Evolutionary conservation across 2,888 invertebrate genomes (phyloP).

Genomic region (Cataglyphis cursor): DNA sequence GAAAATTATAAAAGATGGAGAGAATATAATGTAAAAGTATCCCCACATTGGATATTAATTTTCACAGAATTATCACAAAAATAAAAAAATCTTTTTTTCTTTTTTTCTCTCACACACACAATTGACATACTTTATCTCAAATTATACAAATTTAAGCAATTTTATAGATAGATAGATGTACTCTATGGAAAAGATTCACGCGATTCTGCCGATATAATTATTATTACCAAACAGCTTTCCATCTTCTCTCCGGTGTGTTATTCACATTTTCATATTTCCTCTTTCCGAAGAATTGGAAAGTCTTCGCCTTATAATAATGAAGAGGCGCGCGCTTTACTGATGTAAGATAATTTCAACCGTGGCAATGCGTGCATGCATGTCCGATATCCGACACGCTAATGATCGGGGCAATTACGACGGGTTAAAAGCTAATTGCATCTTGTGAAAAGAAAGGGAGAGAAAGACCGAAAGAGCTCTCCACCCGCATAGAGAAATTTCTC

Average conservation of each 20-base stretch:
- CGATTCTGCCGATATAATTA: not conserved
- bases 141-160: not conserved
- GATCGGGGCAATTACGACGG: slow-evolving; percentile 75
- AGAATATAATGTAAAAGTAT: no score
- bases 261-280: not conserved
- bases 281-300: slow-evolving; percentile 41
- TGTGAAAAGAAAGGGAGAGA: not conserved
- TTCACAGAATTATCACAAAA: not conserved
- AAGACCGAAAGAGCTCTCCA: not conserved
- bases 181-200: not conserved
- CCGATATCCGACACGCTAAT: slow-evolving; percentile 61
- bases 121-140: not conserved
- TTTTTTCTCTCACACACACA: not conserved
- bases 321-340: slow-evolving; percentile 30
- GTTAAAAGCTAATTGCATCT: slow-evolving; percentile 79
- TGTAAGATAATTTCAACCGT: slow-evolving; percentile 50
- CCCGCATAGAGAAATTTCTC: slow-evolving; percentile 33
- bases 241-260: not conserved
- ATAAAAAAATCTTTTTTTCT: not conserved
- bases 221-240: not conserved
- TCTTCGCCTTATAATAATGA: slow-evolving; percentile 43
- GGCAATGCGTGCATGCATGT: slow-evolving; percentile 27
- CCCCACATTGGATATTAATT: no score
- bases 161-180: no score
- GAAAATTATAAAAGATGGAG: no score